phyloP scores from a whole-genome alignment of 2,113 vertebrate genomes.

The Odocoileus virginianus region DNA sequence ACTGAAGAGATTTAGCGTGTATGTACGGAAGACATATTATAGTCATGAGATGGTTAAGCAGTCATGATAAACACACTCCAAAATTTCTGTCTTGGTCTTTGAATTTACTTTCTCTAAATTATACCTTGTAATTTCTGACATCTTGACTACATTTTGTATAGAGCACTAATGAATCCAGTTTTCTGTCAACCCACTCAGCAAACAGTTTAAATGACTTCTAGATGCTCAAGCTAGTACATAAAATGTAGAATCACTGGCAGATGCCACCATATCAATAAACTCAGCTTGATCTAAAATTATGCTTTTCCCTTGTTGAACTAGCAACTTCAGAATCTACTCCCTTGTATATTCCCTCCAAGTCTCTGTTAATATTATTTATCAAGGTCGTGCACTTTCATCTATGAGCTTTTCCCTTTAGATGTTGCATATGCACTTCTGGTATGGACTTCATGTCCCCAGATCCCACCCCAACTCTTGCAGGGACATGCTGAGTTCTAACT shows the following conservation, averaged over 20 bases:
- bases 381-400: background rate
- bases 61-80: background rate
- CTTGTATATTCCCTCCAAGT: background rate
- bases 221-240: background rate
- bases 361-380: background rate
- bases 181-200: slow-evolving; percentile 24
- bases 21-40: background rate
- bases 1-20: background rate
- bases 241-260: background rate
- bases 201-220: background rate
- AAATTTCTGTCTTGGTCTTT: background rate
- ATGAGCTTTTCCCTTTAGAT: background rate
- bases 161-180: background rate
- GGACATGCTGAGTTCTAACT: background rate
- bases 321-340: background rate
- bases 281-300: background rate
- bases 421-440: background rate
- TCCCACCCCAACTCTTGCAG: background rate
- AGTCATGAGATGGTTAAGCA: background rate
- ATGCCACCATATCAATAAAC: background rate
- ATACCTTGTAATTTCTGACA: background rate
- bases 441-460: background rate
- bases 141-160: background rate
- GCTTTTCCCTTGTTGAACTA: background rate
- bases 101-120: slow-evolving; percentile 38